Evolutionary conservation across 2,113 vertebrate species (phyloP), one percentile per base, ranked within the genome.

Genomic region (Phrynosoma platyrhinos): DNA sequence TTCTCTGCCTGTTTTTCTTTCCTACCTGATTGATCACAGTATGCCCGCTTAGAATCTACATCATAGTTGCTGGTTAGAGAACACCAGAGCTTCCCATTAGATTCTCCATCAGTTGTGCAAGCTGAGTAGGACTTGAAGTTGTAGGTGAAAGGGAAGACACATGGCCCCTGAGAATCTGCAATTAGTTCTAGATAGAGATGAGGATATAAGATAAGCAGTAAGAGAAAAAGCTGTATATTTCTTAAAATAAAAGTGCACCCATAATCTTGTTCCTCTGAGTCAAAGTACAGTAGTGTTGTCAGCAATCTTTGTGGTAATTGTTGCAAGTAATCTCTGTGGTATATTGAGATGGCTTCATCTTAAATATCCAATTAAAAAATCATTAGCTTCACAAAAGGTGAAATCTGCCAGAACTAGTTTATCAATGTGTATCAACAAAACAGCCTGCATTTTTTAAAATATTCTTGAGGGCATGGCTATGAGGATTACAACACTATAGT

Each of bases 71-170:
- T 68, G 4, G 62, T 68, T 20, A 82, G 80, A 47, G 80, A 82
- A 18, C 80, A 82, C 80, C 80, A 82, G 23, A 47, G 62, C 32
- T 68, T 82, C 23, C 62, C 80, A 27, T 4, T 66, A 0, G 55
- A 42, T 14, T 9, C 1, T 20, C 62, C 62, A 27, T 23, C 62
- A 16, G 23, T 68, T 18, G 62, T 69, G 27, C 68, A 84, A 25
- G 82, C 9, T 21, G 69, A 55, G 12, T 84, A 74, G 18, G 47
- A 55, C 10, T 7, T 55, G 3, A 1, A 5, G 0, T 83, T 30
- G 64, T 52, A 83, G 68, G 20, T 52, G 42, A 83, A 83, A 52
- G 82, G 82, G 27, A 83, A 83, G 40, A 83, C 16, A 18, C 82
- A 83, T 18, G 82, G 82, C 14, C 82, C 82, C 27, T 30, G 40